Evolutionary conservation across 2,888 invertebrate species (phyloP), one percentile per base, ranked within the genome.

Genomic region (Sinohyriopsis cumingii): DNA sequence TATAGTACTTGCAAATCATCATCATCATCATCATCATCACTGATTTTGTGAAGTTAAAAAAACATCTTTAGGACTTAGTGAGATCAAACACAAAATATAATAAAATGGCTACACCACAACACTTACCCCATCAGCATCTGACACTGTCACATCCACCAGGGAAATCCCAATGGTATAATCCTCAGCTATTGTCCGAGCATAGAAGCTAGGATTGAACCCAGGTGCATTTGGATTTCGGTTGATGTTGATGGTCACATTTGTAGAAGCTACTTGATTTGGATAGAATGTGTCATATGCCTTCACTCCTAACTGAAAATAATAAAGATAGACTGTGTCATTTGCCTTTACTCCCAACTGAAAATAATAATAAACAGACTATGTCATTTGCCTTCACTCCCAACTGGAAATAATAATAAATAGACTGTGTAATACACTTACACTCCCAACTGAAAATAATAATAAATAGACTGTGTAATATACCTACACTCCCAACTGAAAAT

Each of bases 101-200:
- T 45, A 45, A 45, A 45, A 45, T 12, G 12, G 12, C 12, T 45
- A 45, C 12, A 45, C 45, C 12, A 45, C 45, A 45, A 45, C 12
- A 78, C 81, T 72, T 74, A 87, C 86, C 69, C 78, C 80, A 76
- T 87, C 87, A 53, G 71, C 72, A 73, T 87, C 88, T 15, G 76
- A 73, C 1, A 84, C 84, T 15, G 63, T 33, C 0, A 84, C 73
- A 18, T 78, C 75, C 19, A 86, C 71, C 6, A 88, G 75, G 19
- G 78, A 75, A 5, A 78, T 70, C 19, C 85, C 84, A 7, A 86
- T 76, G 0, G 78, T 73, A 67, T 75, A 81, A 63, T 83, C 81
- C 60, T 87, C 87, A 3, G 82, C 66, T 3, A 88, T 81, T 12
- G 73, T 78, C 59, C 74, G 70, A 5, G 67, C 67, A 67, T 84